These are phyloP conservation scores for Cacatua alba DNA, from an alignment of 2,113 vertebrate species.

Conservation along the genomic window DNA sequence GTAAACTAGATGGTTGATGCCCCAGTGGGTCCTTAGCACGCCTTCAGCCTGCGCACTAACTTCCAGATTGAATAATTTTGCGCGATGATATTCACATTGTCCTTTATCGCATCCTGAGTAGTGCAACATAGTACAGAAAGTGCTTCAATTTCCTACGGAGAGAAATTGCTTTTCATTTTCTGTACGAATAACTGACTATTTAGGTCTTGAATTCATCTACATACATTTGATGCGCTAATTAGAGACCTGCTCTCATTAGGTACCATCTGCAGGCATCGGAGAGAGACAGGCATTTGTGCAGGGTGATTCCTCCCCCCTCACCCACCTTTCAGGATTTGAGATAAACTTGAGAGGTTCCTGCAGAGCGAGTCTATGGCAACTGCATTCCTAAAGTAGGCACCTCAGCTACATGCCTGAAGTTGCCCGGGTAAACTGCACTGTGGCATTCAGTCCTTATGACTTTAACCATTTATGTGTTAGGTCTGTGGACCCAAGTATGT, in stretches of 20 bases:
- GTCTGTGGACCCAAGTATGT: not conserved
- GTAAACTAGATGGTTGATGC: not conserved
- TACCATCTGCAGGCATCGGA: not conserved
- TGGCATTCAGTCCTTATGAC: not conserved
- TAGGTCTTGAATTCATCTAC: not conserved
- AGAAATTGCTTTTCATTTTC: slow-evolving; percentile 22
- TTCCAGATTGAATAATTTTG: not conserved
- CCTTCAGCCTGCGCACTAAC: not conserved
- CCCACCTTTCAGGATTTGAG: not conserved
- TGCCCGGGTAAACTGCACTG: not conserved
- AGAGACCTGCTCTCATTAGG: not conserved
- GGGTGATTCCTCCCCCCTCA: not conserved
- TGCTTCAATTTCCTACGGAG: not conserved
- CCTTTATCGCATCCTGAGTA: not conserved
- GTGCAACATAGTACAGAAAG: not conserved
- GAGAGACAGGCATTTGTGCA: not conserved
- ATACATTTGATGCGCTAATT: not conserved
- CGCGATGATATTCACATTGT: not conserved
- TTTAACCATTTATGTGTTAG: not conserved
- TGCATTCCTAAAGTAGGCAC: not conserved
- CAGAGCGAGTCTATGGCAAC: not conserved
- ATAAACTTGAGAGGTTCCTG: not conserved
- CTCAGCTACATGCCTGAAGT: not conserved
- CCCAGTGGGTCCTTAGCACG: not conserved
- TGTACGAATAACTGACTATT: not conserved